These are phyloP conservation scores for Cotesia congregata DNA, from an alignment of 2,888 invertebrate species.

Conservation along the genomic window DNA sequence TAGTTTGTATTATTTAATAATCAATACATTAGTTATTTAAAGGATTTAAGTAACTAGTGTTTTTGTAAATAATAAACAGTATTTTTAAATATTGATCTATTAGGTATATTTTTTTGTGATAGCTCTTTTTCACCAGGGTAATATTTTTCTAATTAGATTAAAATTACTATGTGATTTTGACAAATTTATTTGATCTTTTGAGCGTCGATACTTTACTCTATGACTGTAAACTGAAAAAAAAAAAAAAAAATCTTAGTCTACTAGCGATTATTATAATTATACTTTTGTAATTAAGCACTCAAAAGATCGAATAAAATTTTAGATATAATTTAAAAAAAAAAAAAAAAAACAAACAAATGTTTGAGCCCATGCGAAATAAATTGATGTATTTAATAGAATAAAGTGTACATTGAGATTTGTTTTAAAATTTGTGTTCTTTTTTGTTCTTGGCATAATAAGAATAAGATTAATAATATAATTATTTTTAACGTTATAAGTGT, in stretches of 20 bases:
- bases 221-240: too few species aligned
- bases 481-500: background rate
- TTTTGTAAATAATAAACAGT: background rate
- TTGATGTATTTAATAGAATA: background rate
- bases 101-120: background rate
- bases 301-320: too few species aligned
- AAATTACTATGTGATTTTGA: too few species aligned
- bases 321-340: background rate
- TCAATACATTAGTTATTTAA: background rate
- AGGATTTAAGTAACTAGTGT: background rate
- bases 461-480: background rate
- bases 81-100: background rate
- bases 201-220: too few species aligned
- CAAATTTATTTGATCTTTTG: too few species aligned
- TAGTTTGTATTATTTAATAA: background rate
- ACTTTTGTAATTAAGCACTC: too few species aligned
- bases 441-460: background rate
- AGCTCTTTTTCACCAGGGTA: background rate
- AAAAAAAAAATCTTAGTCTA: too few species aligned
- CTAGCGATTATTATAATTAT: too few species aligned
- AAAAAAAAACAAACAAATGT: background rate
- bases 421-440: background rate
- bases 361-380: background rate
- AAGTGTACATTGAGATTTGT: background rate
- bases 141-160: too few species aligned